These are phyloP conservation scores for Atta texana DNA, from an alignment of 1,140 invertebrate genomes.

Conservation along the genomic window DNA sequence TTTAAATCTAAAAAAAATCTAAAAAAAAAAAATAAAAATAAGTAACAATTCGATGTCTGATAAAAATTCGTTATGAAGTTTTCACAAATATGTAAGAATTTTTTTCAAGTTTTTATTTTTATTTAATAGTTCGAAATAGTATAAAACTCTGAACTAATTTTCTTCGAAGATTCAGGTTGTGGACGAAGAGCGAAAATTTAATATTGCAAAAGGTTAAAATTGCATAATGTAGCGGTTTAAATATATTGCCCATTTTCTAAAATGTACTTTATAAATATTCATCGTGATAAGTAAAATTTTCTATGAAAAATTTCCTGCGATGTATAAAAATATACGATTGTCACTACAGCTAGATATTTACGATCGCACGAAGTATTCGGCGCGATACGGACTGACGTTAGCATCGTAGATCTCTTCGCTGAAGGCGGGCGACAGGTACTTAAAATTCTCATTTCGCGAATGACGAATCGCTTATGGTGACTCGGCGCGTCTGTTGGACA, in stretches of 20 bases:
- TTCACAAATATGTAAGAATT: no score
- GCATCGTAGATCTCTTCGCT: not conserved
- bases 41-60: no score
- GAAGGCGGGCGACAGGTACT: constrained; percentile 32
- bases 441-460: constrained; percentile 58
- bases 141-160: no score
- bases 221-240: no score
- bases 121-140: no score
- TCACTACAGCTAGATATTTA: not conserved
- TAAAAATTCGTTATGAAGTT: no score
- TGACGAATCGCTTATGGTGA: constrained; percentile 44
- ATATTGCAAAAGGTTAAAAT: not conserved
- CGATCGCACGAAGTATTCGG: not conserved
- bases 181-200: no score
- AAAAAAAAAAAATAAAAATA: no score
- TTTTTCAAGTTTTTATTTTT: no score
- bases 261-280: not conserved
- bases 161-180: no score
- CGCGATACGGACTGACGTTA: not conserved
- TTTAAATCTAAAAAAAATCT: no score
- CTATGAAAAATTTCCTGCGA: not conserved
- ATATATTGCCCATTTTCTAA: not conserved
- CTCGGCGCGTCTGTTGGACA: constrained; percentile 1
- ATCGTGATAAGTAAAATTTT: not conserved
- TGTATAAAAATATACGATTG: not conserved